Evolutionary conservation across 1,140 invertebrate genomes (phyloP), one percentile per base, ranked within the genome.

Genomic region (Cotesia vestalis): DNA sequence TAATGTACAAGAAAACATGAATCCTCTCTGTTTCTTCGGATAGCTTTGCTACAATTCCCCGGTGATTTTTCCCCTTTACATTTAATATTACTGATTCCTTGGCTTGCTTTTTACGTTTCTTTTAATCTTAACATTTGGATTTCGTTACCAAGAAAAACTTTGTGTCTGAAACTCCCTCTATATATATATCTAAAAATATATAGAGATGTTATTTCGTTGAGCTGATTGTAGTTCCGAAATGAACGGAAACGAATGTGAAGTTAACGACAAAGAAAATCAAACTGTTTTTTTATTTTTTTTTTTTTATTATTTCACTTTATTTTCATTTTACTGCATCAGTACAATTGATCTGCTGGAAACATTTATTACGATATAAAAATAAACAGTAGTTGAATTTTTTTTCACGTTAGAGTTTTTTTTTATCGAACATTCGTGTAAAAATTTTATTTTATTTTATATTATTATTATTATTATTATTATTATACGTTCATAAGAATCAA

Each of bases 241-340:
- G 53, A 55, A 55, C 53, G 17, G 17, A 55, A 55, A 14, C 53
- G 17, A 20, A 55, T 20, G 17, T 55, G 53, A 55, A 55, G 53
- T 55, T 55, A 55, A 55, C 12, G 53, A 55, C 53, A 55, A 55
- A 55, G 53, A 20, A 55, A 55, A 55, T 55, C 53, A 55, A 55
- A 20, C 11, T 5, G 3, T n/a, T 55, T 55, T 55, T 55, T 55
- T 12, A 55, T 17, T 14, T 40, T 40, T 40, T 40, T 40, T 46
- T 46, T 9, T 8, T 46, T 46, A 9, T 46, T 46, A 46, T 11
- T 2, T 27, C 27, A 27, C 27, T 27, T 27, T 27, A 27, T 9
- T 46, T 46, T 46, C 2, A 9, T 46, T 46, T 46, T 46, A 46
- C 11, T 46, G 40, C 40, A 11, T 46, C 40, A 46, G 40, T 46